Conservation (phyloP, 2,113 vertebrate species). For the Phoenicopterus ruber region DNA sequence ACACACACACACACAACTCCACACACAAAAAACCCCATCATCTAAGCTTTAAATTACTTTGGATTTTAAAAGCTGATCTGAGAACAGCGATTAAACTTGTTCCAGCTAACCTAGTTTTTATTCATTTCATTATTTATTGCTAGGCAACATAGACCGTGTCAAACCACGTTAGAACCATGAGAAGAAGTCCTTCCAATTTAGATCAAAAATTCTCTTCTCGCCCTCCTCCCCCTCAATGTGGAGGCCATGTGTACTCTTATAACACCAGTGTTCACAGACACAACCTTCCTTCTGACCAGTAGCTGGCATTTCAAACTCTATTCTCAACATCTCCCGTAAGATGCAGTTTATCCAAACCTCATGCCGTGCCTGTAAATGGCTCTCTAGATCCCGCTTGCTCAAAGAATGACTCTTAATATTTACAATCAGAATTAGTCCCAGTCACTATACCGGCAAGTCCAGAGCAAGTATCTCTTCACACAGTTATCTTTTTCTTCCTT, state of each 20-base stretch:
- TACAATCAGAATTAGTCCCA: not conserved
- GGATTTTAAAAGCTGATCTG: constrained; percentile 64
- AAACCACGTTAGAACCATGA: constrained; percentile 44
- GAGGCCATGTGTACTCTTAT: not conserved
- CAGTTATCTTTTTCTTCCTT: not conserved
- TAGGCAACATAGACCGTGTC: constrained; percentile 59
- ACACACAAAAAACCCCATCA: not conserved
- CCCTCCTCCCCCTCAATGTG: not conserved
- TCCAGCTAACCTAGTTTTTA: constrained; percentile 66
- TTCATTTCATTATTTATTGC: constrained; percentile 65
- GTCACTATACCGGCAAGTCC: not conserved
- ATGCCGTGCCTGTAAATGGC: not conserved
- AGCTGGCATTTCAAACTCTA: not conserved
- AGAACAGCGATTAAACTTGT: constrained; percentile 58
- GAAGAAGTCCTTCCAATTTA: constrained; percentile 28
- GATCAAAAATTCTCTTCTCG: not conserved
- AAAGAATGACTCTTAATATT: not conserved
- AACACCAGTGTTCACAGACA: not conserved
- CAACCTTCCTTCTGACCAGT: not conserved
- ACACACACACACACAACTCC: not conserved
- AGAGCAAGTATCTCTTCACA: not conserved
- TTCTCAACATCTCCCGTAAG: not conserved
- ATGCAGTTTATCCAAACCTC: not conserved
- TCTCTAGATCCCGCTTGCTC: not conserved
- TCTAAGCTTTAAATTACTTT: constrained; percentile 59